A percentile compares a stretch with the other conserved stretches of the same genome.
phyloP scores from a whole-genome alignment of 2,113 vertebrate species.

The Triplophysa rosa region DNA sequence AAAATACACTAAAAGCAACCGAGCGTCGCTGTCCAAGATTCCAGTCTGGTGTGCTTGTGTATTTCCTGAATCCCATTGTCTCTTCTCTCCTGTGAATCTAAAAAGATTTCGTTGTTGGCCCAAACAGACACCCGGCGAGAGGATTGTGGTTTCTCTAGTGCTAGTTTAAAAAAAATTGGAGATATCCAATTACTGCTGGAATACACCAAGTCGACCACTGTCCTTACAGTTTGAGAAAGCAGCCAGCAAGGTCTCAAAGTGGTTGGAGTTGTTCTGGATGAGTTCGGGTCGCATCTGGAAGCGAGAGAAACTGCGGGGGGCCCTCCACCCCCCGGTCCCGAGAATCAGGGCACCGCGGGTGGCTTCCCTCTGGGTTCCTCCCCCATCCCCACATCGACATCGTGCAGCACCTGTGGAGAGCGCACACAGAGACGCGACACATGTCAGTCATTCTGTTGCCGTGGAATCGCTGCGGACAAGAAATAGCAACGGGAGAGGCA shows the following conservation, averaged over 20 bases:
- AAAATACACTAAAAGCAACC: slow-evolving; percentile 44
- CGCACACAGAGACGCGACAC: slow-evolving; percentile 23
- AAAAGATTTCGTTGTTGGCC: slow-evolving; percentile 11
- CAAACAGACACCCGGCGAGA: slow-evolving; percentile 12
- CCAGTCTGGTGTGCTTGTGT: slow-evolving; percentile 47
- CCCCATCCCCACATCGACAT: slow-evolving; percentile 44
- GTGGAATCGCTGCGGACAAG: background rate
- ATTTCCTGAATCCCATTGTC: slow-evolving; percentile 47
- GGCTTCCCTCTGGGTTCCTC: slow-evolving; percentile 73
- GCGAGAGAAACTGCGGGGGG: slow-evolving; percentile 79
- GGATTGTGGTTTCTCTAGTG: slow-evolving; percentile 20
- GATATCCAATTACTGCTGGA: slow-evolving; percentile 46
- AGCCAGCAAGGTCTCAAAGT: slow-evolving; percentile 84
- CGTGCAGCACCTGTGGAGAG: slow-evolving; percentile 52
- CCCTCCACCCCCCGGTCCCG: slow-evolving; percentile 74
- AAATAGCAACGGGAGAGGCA: slow-evolving; percentile 7
- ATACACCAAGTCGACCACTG: slow-evolving; percentile 38
- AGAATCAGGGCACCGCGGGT: slow-evolving; percentile 83
- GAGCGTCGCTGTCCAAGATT: slow-evolving; percentile 44
- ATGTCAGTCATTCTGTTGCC: slow-evolving; percentile 31
- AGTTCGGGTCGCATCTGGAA: slow-evolving; percentile 83
- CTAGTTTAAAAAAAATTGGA: slow-evolving; percentile 11
- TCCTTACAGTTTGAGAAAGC: slow-evolving; percentile 61
- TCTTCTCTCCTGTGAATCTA: slow-evolving; percentile 34
- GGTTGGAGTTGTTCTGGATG: slow-evolving; percentile 78